A percentile compares a stretch with the other conserved stretches of the same genome.
Conservation (phyloP, 1,140 invertebrate genomes). For the Heliconius hewitsoni region DNA sequence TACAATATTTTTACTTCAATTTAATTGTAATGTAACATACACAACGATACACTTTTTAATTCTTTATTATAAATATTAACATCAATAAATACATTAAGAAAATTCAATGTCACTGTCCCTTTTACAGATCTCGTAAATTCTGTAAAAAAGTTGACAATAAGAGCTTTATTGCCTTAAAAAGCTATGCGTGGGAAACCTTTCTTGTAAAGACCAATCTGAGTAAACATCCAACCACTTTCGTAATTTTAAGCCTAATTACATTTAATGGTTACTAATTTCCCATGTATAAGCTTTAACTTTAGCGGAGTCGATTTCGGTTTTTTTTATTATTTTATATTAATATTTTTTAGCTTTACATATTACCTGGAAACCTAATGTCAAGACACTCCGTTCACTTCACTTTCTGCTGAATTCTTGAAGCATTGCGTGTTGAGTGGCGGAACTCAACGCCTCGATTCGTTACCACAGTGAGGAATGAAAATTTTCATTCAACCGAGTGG, state of each 20-base stretch:
- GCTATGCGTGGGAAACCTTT: background rate
- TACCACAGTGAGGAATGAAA: too few relatives aligned
- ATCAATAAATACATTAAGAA: background rate
- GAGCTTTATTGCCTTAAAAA: background rate
- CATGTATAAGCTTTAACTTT: conserved; percentile 22
- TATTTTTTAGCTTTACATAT: background rate
- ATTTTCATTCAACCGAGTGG: too few relatives aligned
- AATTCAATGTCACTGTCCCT: background rate
- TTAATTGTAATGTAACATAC: too few relatives aligned
- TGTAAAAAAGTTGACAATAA: background rate
- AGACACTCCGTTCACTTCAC: too few relatives aligned
- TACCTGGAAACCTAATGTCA: too few relatives aligned
- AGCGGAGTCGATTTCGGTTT: background rate
- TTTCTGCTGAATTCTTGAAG: too few relatives aligned
- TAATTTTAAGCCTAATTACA: conserved; percentile 31
- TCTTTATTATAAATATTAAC: too few relatives aligned
- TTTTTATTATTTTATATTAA: background rate
- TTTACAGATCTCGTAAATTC: background rate
- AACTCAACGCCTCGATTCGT: too few relatives aligned
- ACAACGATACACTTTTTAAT: background rate
- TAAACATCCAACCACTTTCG: conserved; percentile 14
- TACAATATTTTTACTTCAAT: too few relatives aligned
- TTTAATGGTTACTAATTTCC: conserved; percentile 35
- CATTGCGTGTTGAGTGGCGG: too few relatives aligned
- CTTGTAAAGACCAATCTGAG: background rate